Conservation (phyloP, 2,797 vertebrate genomes). For the Antrozous pallidus region DNA sequence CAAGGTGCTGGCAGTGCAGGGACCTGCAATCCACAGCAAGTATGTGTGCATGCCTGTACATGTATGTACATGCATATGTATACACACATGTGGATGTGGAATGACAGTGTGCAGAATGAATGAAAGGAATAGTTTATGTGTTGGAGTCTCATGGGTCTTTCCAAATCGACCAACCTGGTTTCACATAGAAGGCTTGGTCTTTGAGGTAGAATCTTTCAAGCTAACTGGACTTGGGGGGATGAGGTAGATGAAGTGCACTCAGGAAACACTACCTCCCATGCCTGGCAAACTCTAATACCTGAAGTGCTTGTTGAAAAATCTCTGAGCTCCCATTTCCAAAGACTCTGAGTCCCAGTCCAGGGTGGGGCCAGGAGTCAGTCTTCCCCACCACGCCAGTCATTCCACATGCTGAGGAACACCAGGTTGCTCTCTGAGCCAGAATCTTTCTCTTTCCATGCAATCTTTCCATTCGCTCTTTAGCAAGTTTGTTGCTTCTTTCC, state of each 20-base stretch:
- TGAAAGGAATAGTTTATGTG: neutral
- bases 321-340: neutral
- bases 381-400: neutral
- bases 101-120: neutral
- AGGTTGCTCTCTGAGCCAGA: neutral
- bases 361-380: neutral
- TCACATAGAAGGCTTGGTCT: neutral
- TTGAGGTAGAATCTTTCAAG: neutral
- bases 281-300: neutral
- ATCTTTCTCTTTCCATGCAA: neutral
- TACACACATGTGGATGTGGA: too few species aligned
- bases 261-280: neutral
- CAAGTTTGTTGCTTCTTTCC: neutral
- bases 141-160: neutral
- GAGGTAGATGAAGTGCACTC: neutral
- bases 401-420: neutral
- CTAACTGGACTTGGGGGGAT: neutral
- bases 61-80: neutral
- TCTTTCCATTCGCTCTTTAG: neutral
- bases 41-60: fast-evolving
- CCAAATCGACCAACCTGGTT: neutral
- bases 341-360: neutral
- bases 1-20: neutral
- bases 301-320: neutral
- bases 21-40: neutral